Percentiles rank a stretch among this genome's conserved stretches.
These are phyloP conservation scores for Drymonia ruficornis DNA, from an alignment of 2,888 invertebrate species.

Conservation along the genomic window DNA sequence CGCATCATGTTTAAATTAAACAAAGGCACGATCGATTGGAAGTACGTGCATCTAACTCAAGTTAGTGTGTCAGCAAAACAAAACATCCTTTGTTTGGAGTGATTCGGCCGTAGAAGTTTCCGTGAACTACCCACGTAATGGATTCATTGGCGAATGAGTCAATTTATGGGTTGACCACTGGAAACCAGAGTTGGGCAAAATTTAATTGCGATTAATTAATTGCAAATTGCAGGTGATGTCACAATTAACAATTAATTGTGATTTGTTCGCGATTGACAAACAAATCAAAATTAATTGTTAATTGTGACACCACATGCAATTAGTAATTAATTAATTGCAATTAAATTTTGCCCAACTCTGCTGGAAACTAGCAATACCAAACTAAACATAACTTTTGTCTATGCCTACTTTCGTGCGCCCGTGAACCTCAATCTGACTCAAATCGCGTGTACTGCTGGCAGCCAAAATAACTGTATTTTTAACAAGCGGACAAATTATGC, in stretches of 20 bases:
- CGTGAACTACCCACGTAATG: background rate
- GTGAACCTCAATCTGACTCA: background rate
- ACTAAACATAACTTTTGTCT: too few relatives aligned
- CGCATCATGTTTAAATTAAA: background rate
- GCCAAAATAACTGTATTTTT: slow-evolving; percentile 37
- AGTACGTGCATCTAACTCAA: background rate
- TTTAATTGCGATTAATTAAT: too few relatives aligned
- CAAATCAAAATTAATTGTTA: too few relatives aligned
- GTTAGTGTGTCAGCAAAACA: background rate
- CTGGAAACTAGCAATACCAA: too few relatives aligned
- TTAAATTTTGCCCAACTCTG: too few relatives aligned
- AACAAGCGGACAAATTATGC: slow-evolving; percentile 29
- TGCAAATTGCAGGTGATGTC: too few relatives aligned
- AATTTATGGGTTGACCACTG: background rate
- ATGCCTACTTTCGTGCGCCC: background rate
- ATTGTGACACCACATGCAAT: too few relatives aligned
- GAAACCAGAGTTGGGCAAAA: background rate
- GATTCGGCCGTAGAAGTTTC: background rate
- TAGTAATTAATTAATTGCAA: too few relatives aligned
- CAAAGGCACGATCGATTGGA: slow-evolving; percentile 1
- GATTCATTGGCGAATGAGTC: background rate
- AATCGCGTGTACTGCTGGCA: slow-evolving; percentile 22
- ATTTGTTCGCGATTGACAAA: too few relatives aligned
- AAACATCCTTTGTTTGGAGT: slow-evolving; percentile 3
- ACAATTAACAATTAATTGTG: too few relatives aligned